phyloP scores from a whole-genome alignment of 1,140 invertebrate species.

The Papilio polytes region DNA sequence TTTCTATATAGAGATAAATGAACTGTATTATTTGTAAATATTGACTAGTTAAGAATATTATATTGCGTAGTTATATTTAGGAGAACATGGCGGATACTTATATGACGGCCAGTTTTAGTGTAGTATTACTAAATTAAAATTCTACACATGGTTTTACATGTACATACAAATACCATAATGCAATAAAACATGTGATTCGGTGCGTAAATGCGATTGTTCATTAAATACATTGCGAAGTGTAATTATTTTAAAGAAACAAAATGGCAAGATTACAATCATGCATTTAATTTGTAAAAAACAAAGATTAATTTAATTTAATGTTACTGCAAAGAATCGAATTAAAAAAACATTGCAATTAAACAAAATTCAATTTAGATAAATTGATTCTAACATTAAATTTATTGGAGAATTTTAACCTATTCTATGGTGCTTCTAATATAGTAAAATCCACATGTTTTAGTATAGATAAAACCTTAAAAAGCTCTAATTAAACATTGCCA shows the following conservation, averaged over 20 bases:
- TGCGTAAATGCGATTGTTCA: conserved; percentile 52
- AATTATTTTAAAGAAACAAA: background rate
- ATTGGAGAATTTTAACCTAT: background rate
- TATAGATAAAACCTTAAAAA: background rate
- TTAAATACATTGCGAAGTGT: background rate
- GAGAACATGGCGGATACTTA: conserved; percentile 85
- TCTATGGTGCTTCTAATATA: background rate
- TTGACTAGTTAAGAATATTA: conserved; percentile 84
- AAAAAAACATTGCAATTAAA: background rate
- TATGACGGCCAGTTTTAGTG: conserved; percentile 85
- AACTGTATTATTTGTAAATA: conserved; percentile 85
- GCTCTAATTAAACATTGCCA: no score
- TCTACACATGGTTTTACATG: conserved; percentile 85
- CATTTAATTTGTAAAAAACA: background rate
- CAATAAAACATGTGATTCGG: conserved; percentile 60
- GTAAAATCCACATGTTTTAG: background rate
- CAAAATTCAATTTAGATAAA: background rate
- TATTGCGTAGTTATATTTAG: conserved; percentile 83
- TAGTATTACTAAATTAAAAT: conserved; percentile 85
- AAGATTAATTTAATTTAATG: background rate
- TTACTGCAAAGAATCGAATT: background rate
- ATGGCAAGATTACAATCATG: background rate
- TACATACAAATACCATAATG: conserved; percentile 77
- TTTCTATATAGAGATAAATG: conserved; percentile 82
- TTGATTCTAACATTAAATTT: background rate